These are phyloP conservation scores for Cynopterus brachyotis DNA, from an alignment of 2,113 vertebrate genomes.

Conservation along the genomic window DNA sequence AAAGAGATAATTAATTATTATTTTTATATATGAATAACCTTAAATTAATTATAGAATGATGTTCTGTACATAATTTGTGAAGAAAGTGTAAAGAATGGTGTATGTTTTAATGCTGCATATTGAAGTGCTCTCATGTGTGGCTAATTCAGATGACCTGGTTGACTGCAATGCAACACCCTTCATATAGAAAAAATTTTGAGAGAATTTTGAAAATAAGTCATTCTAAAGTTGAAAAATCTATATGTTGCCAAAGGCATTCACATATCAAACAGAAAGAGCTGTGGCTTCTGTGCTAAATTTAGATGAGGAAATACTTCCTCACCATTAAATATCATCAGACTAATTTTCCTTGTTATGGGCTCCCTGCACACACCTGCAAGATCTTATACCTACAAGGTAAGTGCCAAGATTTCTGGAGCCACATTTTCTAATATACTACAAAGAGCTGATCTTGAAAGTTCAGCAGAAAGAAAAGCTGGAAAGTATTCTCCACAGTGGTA, in stretches of 20 bases:
- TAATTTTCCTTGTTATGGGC: not conserved
- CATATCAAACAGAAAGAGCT: not conserved
- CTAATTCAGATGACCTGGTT: not conserved
- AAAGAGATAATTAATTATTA: conserved; percentile 2
- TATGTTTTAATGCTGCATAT: not conserved
- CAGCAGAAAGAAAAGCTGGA: not conserved
- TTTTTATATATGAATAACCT: conserved; percentile 1
- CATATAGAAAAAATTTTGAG: not conserved
- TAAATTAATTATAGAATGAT: not conserved
- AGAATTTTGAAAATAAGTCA: not conserved
- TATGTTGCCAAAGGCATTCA: not conserved
- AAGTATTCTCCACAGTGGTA: not conserved
- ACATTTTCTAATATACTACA: not conserved
- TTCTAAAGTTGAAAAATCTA: not conserved
- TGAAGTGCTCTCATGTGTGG: not conserved
- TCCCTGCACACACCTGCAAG: not conserved
- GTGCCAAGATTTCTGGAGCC: not conserved
- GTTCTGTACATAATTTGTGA: not conserved
- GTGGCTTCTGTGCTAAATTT: not conserved
- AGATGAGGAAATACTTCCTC: not conserved
- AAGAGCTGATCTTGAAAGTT: not conserved
- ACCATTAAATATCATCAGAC: not conserved
- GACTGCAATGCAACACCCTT: not conserved
- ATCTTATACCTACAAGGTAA: not conserved
- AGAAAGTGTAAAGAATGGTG: not conserved